Evolutionary conservation across 2,113 vertebrate genomes (phyloP).

Genomic region (Scytalopus superciliaris): DNA sequence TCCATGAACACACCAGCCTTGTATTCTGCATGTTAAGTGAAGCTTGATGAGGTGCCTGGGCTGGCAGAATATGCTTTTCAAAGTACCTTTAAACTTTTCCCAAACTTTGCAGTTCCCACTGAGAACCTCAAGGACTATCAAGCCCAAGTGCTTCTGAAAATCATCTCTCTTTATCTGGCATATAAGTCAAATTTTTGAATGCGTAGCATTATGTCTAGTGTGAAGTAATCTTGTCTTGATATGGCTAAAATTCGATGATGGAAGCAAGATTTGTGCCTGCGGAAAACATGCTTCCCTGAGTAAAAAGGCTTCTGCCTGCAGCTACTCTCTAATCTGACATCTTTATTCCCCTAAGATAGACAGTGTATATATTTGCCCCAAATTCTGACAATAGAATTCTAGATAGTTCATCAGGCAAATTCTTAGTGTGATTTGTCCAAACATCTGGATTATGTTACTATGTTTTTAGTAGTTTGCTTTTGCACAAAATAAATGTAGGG

Average conservation of each 20-base stretch:
- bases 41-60: not conserved
- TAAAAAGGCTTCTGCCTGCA: not conserved
- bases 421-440: not conserved
- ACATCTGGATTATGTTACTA: not conserved
- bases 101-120: not conserved
- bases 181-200: not conserved
- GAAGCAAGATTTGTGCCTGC: not conserved
- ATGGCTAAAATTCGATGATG: not conserved
- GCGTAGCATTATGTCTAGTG: not conserved
- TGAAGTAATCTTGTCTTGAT: not conserved
- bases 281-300: not conserved
- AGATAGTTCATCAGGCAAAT: not conserved
- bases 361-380: not conserved
- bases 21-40: not conserved
- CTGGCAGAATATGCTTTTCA: not conserved
- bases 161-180: not conserved
- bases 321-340: not conserved
- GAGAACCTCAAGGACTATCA: not conserved
- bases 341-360: not conserved
- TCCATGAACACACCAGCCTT: not conserved
- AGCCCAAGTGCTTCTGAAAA: not conserved
- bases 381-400: not conserved
- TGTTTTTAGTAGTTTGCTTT: not conserved
- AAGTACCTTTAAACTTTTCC: not conserved
- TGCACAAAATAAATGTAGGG: not conserved